A percentile compares a stretch with the other conserved stretches of the same genome.
Conservation (phyloP, 53 echinoderm and acorn worm genomes). For the Holothuria scabra region DNA sequence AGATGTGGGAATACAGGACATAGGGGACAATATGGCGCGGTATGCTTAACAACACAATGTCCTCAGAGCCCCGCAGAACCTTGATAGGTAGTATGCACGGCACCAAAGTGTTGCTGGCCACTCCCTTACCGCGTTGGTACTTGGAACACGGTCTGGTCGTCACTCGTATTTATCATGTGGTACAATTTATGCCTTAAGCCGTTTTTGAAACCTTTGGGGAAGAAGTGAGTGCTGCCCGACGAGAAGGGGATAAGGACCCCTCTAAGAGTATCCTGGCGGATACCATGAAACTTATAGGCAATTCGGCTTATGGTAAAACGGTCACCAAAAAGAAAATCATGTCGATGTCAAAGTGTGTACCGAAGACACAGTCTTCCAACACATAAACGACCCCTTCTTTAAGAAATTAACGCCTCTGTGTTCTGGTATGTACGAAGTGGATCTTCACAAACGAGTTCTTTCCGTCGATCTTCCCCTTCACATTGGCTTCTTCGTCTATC, state of each 20-base stretch:
- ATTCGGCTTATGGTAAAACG: too few relatives aligned
- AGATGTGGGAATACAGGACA: too few relatives aligned
- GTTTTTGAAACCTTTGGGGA: conserved; percentile 60
- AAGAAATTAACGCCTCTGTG: background rate
- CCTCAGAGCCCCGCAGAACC: too few relatives aligned
- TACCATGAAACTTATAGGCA: conserved; percentile 63
- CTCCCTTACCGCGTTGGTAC: conserved; percentile 58
- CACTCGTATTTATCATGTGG: conserved; percentile 52
- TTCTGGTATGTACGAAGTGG: background rate
- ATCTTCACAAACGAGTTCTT: background rate
- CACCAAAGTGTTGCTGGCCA: conserved; percentile 46
- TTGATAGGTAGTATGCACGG: too few relatives aligned
- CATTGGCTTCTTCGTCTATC: too few relatives aligned
- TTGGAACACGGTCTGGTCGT: conserved; percentile 50
- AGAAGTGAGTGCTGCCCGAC: conserved; percentile 55
- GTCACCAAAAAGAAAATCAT: conserved; percentile 49
- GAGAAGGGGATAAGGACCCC: conserved; percentile 47
- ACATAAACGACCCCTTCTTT: background rate
- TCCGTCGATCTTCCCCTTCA: conserved; percentile 47
- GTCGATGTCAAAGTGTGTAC: conserved; percentile 21
- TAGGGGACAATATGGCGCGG: too few relatives aligned
- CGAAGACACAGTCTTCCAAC: background rate
- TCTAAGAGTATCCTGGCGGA: conserved; percentile 54
- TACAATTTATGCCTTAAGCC: conserved; percentile 39
- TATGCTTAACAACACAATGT: too few relatives aligned